Evolutionary conservation across 2,113 vertebrate genomes (phyloP).

Genomic region (Platichthys stellatus): DNA sequence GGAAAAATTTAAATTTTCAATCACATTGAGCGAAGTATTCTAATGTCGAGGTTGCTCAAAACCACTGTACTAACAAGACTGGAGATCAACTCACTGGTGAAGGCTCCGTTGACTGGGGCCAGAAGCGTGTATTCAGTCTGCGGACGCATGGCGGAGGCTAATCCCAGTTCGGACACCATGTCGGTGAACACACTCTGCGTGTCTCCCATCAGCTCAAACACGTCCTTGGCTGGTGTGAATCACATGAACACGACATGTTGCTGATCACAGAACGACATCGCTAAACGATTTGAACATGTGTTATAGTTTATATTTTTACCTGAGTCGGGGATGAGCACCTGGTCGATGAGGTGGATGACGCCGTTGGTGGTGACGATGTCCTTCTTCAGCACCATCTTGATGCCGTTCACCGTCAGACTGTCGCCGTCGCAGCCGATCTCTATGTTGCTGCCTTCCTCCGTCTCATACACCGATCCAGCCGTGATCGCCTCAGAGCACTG

Average conservation of each 20-base stretch:
- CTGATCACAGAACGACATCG: not conserved
- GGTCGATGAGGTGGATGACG: conserved; percentile 92
- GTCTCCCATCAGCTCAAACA: conserved; percentile 86
- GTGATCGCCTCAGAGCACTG: conserved; percentile 97
- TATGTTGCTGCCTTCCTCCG: conserved; percentile 89
- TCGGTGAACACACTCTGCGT: conserved; percentile 89
- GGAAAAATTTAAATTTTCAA: not conserved
- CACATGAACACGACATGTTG: conserved; percentile 8
- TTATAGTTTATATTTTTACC: conserved; percentile 80
- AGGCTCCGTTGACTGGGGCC: conserved; percentile 89
- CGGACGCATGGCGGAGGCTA: conserved; percentile 85
- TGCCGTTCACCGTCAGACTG: conserved; percentile 92
- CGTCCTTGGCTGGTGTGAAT: conserved; percentile 87
- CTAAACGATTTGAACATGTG: not conserved
- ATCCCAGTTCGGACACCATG: conserved; percentile 86
- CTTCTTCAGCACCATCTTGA: conserved; percentile 95
- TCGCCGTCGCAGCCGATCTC: conserved; percentile 94
- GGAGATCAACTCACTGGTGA: conserved; percentile 84
- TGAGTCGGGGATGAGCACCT: conserved; percentile 92
- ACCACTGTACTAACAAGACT: not conserved
- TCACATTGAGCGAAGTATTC: too few species aligned
- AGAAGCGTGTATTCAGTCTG: conserved; percentile 91
- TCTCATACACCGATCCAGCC: conserved; percentile 88
- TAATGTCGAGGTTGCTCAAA: not conserved
- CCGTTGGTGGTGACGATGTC: conserved; percentile 95